Conservation (phyloP, 2,888 invertebrate genomes). For the Thymelicus lineola region DNA sequence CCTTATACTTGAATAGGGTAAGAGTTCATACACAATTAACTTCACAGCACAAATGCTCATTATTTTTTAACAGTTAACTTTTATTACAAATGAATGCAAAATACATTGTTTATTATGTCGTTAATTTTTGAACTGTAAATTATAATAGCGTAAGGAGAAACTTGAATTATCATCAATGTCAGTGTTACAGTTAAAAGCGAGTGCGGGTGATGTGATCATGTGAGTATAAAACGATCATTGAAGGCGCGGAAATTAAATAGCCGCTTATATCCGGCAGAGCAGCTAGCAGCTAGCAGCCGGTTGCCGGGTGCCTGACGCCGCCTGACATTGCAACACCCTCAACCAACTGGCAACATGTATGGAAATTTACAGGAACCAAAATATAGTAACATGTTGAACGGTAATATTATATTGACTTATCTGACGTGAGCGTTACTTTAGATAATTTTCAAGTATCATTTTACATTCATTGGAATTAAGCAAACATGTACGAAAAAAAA, state of each 20-base stretch:
- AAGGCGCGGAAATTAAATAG: slow-evolving; percentile 82
- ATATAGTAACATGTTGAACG: neutral
- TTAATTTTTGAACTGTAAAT: too few relatives aligned
- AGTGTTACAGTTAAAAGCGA: slow-evolving; percentile 45
- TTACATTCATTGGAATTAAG: too few relatives aligned
- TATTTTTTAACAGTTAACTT: neutral
- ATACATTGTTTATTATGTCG: neutral
- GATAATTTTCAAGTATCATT: too few relatives aligned
- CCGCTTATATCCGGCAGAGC: slow-evolving; percentile 73
- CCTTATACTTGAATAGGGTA: neutral
- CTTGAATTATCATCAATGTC: neutral
- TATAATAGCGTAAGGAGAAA: too few relatives aligned
- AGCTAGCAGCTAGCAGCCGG: slow-evolving; percentile 47
- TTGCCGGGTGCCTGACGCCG: slow-evolving; percentile 46
- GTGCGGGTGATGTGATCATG: slow-evolving; percentile 50
- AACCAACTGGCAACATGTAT: slow-evolving; percentile 4
- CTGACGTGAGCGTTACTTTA: neutral
- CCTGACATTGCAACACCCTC: slow-evolving; percentile 26
- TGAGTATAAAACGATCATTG: slow-evolving; percentile 72
- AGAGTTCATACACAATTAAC: slow-evolving; percentile 1
- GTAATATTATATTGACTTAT: neutral
- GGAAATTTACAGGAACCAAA: slow-evolving; percentile 2
- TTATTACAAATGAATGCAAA: slow-evolving; percentile 3
- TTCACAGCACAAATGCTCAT: neutral
- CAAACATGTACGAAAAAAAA: too few relatives aligned